Evolutionary conservation across 2,113 vertebrate species (phyloP), one percentile per base, ranked within the genome.

Genomic region (Archilochus colubris): DNA sequence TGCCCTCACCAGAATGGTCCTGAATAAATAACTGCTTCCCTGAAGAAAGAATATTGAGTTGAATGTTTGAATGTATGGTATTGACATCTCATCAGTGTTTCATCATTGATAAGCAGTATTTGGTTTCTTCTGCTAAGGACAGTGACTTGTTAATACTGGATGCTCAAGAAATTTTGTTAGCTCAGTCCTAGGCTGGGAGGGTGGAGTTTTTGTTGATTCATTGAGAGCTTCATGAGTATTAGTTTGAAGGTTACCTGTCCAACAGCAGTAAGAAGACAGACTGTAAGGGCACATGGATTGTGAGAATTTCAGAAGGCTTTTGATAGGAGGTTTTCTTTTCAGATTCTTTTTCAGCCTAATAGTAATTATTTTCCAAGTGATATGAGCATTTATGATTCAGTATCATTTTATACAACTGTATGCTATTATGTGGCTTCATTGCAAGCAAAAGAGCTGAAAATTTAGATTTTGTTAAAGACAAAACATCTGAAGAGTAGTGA

Each of bases 151-250:
- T 78, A 94, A 81, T 83, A 50, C 28, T 38, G 59, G 22, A 53
- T 86, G 14, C 6, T 84, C 51, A 19, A 0, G 50, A 90, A 74
- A 9, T 54, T 14, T 20, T 77, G 22, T 40, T 46, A 88, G 2
- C 46, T 91, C 59, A 31, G 0, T 48, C 20, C 44, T 38, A 2
- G 2, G 0, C 30, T 43, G 55, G 15, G 16, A 14, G 8, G 19
- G 10, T 7, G 12, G 44, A 7, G 38, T 40, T 22, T 69, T 91
- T 40, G 76, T 14, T 31, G 4, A 4, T 48, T 28, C 12, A 1
- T 1, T 75, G 44, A 30, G 68, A 73, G 8, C 36, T 90, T 80
- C 15, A 8, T 44, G 64, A 1, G 6, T 64, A 2, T 27, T 28
- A 6, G 12, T 58, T 63, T 66, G 69, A 40, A 78, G n/a, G 43